Evolutionary conservation across 2,113 vertebrate genomes (phyloP).

Genomic region (Tetrax tetrax): DNA sequence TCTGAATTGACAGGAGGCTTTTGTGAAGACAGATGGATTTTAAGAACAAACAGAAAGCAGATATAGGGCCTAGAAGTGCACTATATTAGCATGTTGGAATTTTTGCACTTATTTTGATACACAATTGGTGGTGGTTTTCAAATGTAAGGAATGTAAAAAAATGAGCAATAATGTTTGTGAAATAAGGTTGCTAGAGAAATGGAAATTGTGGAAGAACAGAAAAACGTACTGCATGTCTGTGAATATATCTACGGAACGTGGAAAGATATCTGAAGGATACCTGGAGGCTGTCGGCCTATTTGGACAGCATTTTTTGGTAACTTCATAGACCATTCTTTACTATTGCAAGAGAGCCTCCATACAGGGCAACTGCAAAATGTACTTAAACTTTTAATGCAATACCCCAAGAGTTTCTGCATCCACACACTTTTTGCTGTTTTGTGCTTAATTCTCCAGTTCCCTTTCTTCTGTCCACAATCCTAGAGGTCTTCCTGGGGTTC

Average conservation of each 20-base stretch:
- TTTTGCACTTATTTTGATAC: not conserved
- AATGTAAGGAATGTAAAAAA: not conserved
- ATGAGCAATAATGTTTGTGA: not conserved
- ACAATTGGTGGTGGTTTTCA: not conserved
- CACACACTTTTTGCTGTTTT: not conserved
- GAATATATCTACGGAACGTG: not conserved
- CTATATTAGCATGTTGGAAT: not conserved
- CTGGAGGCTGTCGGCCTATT: not conserved
- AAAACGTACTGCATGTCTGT: not conserved
- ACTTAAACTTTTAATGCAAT: not conserved
- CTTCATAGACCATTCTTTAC: not conserved
- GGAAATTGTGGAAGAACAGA: not conserved
- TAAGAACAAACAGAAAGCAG: not conserved
- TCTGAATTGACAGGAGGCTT: not conserved
- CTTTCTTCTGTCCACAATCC: not conserved
- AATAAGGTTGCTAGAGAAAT: not conserved
- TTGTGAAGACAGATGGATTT: not conserved
- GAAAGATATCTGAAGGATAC: not conserved
- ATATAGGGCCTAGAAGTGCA: not conserved
- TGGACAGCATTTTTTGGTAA: not conserved
- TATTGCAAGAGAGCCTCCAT: not conserved
- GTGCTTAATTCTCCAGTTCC: not conserved
- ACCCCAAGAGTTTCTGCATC: not conserved
- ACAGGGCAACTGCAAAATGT: not conserved
- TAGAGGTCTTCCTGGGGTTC: not conserved